Conservation (phyloP, 2,888 invertebrate genomes). For the Dicranocentrus wangi region DNA sequence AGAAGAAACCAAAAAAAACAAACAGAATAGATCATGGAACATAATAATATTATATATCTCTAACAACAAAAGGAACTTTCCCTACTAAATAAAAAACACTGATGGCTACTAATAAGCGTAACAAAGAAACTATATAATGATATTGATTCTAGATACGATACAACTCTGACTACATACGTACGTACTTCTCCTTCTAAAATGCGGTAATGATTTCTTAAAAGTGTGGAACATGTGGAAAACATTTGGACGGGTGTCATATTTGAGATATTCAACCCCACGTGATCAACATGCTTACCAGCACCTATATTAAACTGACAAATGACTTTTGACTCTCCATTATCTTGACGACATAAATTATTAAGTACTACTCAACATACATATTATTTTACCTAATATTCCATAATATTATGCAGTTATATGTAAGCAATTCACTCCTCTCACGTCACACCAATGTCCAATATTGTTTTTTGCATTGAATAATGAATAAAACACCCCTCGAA, state of each 20-base stretch:
- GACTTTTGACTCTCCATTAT: no score
- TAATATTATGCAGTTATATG: no score
- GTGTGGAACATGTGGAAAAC: conserved; percentile 62
- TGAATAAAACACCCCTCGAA: conserved; percentile 52
- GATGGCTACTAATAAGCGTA: conserved; percentile 30
- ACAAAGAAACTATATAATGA: neutral
- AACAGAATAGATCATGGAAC: no score
- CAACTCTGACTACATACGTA: neutral
- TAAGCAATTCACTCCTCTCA: neutral
- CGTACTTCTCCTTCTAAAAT: no score
- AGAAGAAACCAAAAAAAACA: no score
- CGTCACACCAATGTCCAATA: conserved; percentile 1
- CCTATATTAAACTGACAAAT: conserved; percentile 8
- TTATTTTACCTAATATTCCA: no score
- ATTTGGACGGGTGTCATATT: conserved; percentile 60
- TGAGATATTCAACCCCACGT: conserved; percentile 40
- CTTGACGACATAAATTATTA: neutral
- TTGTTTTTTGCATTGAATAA: conserved; percentile 5
- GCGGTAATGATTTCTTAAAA: neutral
- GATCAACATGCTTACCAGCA: conserved; percentile 53
- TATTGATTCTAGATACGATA: neutral
- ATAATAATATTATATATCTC: no score
- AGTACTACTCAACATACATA: conserved; percentile 16
- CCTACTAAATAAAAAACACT: neutral
- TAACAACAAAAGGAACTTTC: no score